Evolutionary conservation across 2,113 vertebrate species (phyloP).

Genomic region (Halcyon malimbica): DNA sequence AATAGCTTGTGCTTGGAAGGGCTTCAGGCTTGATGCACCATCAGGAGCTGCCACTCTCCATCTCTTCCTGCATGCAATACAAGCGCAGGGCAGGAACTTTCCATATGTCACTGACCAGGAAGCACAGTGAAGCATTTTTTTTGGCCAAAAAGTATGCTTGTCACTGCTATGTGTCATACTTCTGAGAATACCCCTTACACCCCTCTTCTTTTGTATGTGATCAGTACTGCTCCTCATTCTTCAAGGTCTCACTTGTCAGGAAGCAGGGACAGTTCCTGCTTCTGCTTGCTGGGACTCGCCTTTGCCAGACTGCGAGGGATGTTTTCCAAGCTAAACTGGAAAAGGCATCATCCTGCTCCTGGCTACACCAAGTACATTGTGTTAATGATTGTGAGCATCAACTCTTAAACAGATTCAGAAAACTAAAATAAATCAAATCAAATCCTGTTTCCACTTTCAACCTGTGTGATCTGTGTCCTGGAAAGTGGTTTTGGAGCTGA

Average conservation of each 20-base stretch:
- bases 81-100: not conserved
- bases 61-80: not conserved
- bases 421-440: not conserved
- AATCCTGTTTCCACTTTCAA: not conserved
- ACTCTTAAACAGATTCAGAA: not conserved
- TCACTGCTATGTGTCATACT: not conserved
- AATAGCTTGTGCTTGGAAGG: not conserved
- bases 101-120: not conserved
- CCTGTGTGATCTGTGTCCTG: not conserved
- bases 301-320: not conserved
- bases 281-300: not conserved
- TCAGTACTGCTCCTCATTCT: not conserved
- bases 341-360: not conserved
- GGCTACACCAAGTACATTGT: not conserved
- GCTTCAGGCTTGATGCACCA: not conserved
- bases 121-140: not conserved
- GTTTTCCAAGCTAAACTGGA: not conserved
- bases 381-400: not conserved
- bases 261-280: not conserved
- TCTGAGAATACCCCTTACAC: not conserved
- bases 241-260: not conserved
- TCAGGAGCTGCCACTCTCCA: not conserved
- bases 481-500: not conserved
- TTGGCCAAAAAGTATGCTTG: not conserved
- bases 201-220: not conserved